Conservation (phyloP, 2,113 vertebrate species). For the Neotoma lepida region DNA sequence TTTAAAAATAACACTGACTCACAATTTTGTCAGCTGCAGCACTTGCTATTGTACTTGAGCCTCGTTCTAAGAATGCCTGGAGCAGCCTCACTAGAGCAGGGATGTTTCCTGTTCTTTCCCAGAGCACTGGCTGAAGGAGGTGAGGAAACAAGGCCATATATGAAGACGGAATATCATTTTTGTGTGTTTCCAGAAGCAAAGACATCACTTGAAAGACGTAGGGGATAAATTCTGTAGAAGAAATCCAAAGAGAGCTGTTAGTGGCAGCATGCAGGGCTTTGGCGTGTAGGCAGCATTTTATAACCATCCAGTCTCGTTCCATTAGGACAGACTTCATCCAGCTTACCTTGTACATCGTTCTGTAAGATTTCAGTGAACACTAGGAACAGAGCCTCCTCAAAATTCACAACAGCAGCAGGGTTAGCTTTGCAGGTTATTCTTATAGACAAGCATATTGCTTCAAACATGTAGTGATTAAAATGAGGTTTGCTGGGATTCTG, state of each 20-base stretch:
- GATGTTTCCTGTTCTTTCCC: conserved; percentile 97
- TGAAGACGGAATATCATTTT: conserved; percentile 92
- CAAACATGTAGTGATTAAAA: conserved; percentile 99
- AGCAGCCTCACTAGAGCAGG: conserved; percentile 97
- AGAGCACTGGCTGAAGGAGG: conserved; percentile 95
- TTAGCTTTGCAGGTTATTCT: conserved; percentile 97
- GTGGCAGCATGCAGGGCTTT: background rate
- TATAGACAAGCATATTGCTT: conserved; percentile 96
- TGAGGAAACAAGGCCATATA: conserved; percentile 99
- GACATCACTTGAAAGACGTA: conserved; percentile 99
- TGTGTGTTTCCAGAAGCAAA: conserved; percentile 97
- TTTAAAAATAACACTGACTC: conserved; percentile 75
- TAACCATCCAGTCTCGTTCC: background rate
- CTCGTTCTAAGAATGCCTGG: conserved; percentile 95
- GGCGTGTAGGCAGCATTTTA: background rate
- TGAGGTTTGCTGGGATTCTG: conserved; percentile 99
- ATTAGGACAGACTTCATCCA: background rate
- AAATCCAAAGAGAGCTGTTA: conserved; percentile 25
- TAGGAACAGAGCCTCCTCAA: conserved; percentile 97
- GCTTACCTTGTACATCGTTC: conserved; percentile 96
- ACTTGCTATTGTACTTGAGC: conserved; percentile 90
- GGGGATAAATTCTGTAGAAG: conserved; percentile 94
- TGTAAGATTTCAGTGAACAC: conserved; percentile 99
- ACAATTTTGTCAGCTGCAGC: conserved; percentile 96
- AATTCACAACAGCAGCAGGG: conserved; percentile 92